These are phyloP conservation scores for Verasper variegatus DNA, from an alignment of 2,113 vertebrate genomes.

Conservation along the genomic window DNA sequence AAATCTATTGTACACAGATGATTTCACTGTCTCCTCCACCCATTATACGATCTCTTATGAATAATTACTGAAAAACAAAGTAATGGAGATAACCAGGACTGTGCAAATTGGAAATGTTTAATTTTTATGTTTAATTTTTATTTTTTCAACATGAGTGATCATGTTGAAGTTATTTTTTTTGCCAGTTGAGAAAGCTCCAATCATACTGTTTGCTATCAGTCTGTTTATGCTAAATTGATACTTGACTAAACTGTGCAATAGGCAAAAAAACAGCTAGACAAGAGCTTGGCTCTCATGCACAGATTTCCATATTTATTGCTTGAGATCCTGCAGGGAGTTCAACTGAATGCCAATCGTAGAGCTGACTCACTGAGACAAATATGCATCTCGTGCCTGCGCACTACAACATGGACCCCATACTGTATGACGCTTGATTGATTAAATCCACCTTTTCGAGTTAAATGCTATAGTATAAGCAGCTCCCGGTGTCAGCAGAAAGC, in stretches of 20 bases:
- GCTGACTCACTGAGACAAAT: conserved; percentile 71
- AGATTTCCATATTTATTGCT: conserved; percentile 86
- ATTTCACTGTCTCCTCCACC: conserved; percentile 28
- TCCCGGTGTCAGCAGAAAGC: conserved; percentile 1
- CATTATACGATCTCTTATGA: conserved; percentile 33
- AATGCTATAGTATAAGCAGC: conserved; percentile 33
- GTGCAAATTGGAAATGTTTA: conserved; percentile 38
- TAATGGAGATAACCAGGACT: conserved; percentile 5
- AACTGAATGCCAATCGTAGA: conserved; percentile 79
- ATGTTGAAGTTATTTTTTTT: conserved; percentile 49
- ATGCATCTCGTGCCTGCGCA: conserved; percentile 53
- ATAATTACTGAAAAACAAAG: conserved; percentile 37
- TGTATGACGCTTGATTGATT: conserved; percentile 59
- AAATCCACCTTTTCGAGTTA: conserved; percentile 47
- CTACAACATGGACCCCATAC: conserved; percentile 38
- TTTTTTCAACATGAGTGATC: too few relatives aligned
- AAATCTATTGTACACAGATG: conserved; percentile 47
- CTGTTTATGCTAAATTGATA: conserved; percentile 79
- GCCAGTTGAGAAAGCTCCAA: conserved; percentile 49
- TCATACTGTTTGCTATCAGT: conserved; percentile 70
- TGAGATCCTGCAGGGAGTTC: conserved; percentile 81
- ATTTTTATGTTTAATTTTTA: conserved; percentile 40
- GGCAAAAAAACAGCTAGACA: conserved; percentile 66
- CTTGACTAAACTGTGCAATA: conserved; percentile 77
- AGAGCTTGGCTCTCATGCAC: conserved; percentile 76